phyloP scores from a whole-genome alignment of 2,797 vertebrate genomes.

The Thaleichthys pacificus region DNA sequence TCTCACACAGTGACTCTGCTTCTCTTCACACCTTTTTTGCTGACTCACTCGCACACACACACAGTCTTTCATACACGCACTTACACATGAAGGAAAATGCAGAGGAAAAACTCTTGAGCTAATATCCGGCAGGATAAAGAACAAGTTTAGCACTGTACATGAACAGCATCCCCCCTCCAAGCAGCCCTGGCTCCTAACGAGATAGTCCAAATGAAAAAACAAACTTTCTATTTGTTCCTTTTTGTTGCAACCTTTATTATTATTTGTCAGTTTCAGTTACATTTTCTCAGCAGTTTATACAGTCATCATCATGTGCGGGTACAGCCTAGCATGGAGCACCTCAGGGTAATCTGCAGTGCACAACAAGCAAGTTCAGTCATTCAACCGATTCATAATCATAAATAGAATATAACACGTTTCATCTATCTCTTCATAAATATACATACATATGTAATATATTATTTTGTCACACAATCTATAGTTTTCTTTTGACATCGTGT shows the following conservation, averaged over 20 bases:
- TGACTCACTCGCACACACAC: neutral
- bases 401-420: constrained; percentile 66
- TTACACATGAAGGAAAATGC: neutral
- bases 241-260: constrained; percentile 58
- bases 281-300: constrained; percentile 72
- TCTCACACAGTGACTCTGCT: neutral
- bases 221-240: constrained; percentile 25
- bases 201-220: neutral
- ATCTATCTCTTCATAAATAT: constrained; percentile 64
- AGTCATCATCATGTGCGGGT: constrained; percentile 61
- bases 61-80: neutral
- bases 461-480: constrained; percentile 58
- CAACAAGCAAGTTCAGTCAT: constrained; percentile 65
- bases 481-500: constrained; percentile 53
- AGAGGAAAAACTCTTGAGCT: neutral
- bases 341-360: constrained; percentile 62
- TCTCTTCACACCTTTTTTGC: neutral
- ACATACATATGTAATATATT: constrained; percentile 44
- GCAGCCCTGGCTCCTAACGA: neutral
- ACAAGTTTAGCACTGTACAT: neutral
- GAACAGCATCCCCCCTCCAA: neutral
- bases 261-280: constrained; percentile 63
- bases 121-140: no score
- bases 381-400: constrained; percentile 50
- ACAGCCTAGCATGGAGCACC: neutral